Evolutionary conservation across 2,113 vertebrate genomes (phyloP).

Genomic region (Apus apus): DNA sequence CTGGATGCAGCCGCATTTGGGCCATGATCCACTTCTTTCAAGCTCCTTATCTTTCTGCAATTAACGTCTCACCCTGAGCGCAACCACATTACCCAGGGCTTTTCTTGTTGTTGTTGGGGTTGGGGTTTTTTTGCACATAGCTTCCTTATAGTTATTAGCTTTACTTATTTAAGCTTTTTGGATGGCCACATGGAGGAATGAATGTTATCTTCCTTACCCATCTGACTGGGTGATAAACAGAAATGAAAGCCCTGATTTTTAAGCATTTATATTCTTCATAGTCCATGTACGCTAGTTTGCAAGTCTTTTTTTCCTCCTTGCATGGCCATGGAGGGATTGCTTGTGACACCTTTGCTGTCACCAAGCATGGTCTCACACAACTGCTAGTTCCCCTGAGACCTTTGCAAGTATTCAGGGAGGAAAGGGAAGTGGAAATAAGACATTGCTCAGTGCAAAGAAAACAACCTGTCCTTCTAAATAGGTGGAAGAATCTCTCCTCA

Average conservation of each 20-base stretch:
- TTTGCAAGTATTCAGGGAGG: background rate
- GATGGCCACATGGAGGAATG: background rate
- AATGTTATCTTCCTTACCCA: background rate
- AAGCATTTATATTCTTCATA: background rate
- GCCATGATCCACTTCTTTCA: background rate
- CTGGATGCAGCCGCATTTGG: background rate
- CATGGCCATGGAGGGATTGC: background rate
- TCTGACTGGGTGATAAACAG: background rate
- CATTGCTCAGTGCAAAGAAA: background rate
- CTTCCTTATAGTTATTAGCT: background rate
- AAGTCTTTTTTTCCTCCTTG: background rate
- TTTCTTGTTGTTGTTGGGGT: background rate
- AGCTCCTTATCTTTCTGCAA: background rate
- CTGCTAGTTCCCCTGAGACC: background rate
- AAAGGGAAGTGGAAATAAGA: background rate
- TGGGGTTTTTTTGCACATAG: background rate
- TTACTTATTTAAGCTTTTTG: background rate
- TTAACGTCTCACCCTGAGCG: background rate
- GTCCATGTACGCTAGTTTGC: background rate
- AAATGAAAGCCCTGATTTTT: background rate
- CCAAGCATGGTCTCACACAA: background rate
- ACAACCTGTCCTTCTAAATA: background rate
- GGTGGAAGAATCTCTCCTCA: background rate
- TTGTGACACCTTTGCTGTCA: background rate
- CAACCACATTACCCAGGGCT: background rate